phyloP scores from a whole-genome alignment of 2,113 vertebrate genomes.

The Lasiurus cinereus region DNA sequence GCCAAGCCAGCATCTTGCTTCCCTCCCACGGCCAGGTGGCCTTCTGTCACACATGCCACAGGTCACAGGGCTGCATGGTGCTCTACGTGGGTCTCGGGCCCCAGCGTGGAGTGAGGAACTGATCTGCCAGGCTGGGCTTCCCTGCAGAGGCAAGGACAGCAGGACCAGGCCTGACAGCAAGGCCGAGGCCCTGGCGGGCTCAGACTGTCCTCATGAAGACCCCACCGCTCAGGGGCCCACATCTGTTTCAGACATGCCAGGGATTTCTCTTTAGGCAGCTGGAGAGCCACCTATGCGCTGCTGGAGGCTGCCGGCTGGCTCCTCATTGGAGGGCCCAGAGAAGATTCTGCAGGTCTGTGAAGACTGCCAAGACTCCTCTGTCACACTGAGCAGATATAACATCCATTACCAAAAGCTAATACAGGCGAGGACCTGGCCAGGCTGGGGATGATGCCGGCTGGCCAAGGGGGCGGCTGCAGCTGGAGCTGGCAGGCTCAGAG shows the following conservation, averaged over 20 bases:
- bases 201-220: background rate
- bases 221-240: accelerated
- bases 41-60: background rate
- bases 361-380: background rate
- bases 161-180: background rate
- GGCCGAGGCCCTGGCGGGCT: background rate
- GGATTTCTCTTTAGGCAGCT: conserved; percentile 48
- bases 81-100: background rate
- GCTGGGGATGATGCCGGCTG: background rate
- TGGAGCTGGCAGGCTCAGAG: background rate
- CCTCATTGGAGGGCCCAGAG: background rate
- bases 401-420: background rate
- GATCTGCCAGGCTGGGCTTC: background rate
- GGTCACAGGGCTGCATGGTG: background rate
- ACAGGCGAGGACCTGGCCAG: background rate
- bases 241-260: background rate
- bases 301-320: background rate
- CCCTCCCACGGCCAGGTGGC: background rate
- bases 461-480: background rate
- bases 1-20: background rate
- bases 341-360: background rate
- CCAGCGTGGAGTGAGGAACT: background rate
- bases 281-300: background rate
- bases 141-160: background rate
- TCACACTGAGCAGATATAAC: conserved; percentile 10